Evolutionary conservation across 2,888 invertebrate genomes (phyloP).

Genomic region (Heteromyza rotundicornis): DNA sequence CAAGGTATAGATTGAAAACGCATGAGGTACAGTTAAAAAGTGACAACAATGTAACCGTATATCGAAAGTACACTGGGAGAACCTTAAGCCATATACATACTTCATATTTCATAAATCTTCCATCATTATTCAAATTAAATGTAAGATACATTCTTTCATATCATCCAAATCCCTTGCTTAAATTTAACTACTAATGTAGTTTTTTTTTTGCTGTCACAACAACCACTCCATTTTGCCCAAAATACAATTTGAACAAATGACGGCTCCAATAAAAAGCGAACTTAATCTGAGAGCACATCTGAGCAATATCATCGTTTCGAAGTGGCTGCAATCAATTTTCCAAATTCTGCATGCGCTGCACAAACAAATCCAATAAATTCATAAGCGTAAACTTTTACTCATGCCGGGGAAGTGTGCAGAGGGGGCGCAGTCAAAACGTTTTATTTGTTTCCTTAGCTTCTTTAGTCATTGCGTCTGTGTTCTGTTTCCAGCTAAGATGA

Average conservation of each 20-base stretch:
- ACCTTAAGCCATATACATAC: not conserved
- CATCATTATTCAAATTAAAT: no score
- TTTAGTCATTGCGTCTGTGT: not conserved
- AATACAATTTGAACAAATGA: not conserved
- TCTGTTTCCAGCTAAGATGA: slow-evolving; percentile 3
- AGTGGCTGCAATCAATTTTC: not conserved
- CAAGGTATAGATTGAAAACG: no score
- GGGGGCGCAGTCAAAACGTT: not conserved
- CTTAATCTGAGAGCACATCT: not conserved
- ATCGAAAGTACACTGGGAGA: no score
- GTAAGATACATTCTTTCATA: no score
- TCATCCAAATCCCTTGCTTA: no score
- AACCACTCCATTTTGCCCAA: no score
- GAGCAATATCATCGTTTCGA: no score
- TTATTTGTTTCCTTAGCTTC: not conserved
- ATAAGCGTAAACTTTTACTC: slow-evolving; percentile 48
- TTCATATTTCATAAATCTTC: no score
- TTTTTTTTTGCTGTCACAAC: no score
- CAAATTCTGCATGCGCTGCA: slow-evolving; percentile 48
- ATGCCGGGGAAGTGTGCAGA: slow-evolving; percentile 32
- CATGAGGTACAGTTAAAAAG: no score
- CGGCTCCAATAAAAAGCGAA: not conserved
- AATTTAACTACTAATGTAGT: no score
- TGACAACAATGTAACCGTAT: no score
- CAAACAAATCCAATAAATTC: slow-evolving; percentile 52